These are phyloP conservation scores for Piprites chloris DNA, from an alignment of 2,113 vertebrate genomes.

Conservation along the genomic window DNA sequence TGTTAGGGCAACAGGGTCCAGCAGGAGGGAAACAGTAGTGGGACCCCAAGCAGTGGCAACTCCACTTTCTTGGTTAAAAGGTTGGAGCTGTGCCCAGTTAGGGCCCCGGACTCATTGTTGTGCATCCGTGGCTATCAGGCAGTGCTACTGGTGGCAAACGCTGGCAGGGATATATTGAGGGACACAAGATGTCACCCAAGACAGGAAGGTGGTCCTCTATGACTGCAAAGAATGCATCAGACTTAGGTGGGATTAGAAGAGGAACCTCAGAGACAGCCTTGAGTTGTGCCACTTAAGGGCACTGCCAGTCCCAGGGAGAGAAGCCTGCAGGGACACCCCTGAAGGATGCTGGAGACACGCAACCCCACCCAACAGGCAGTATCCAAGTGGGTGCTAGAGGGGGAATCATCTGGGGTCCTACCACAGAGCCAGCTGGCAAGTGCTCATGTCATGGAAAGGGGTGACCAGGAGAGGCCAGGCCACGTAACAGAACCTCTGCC, in stretches of 20 bases:
- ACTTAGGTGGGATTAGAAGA: background rate
- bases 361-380: background rate
- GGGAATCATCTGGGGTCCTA: background rate
- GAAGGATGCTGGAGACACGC: background rate
- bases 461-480: background rate
- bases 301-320: background rate
- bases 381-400: fast-evolving
- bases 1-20: background rate
- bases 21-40: background rate
- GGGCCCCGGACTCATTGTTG: background rate
- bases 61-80: background rate
- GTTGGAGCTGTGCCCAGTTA: background rate
- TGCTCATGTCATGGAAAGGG: background rate
- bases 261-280: background rate
- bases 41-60: background rate
- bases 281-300: background rate
- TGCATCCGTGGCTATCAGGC: background rate
- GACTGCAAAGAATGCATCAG: background rate
- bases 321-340: background rate
- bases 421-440: background rate
- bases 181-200: fast-evolving
- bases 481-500: background rate
- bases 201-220: background rate
- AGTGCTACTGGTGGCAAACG: background rate
- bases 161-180: background rate